These are phyloP conservation scores for Sorex araneus DNA, from an alignment of 2,113 vertebrate genomes.

Conservation along the genomic window DNA sequence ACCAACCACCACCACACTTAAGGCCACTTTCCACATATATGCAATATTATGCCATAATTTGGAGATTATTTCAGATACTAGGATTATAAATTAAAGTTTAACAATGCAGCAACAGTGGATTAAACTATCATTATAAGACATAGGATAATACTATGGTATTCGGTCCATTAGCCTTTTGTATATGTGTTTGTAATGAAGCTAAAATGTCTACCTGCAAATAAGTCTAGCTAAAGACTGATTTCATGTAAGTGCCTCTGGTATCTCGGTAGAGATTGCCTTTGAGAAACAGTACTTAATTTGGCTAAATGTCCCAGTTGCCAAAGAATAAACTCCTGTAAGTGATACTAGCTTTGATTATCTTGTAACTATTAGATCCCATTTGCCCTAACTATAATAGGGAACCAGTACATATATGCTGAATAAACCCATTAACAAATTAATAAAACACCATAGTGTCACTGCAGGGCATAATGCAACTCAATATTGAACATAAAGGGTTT, in stretches of 20 bases:
- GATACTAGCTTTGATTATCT: background rate
- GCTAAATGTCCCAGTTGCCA: background rate
- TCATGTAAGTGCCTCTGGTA: too few species aligned
- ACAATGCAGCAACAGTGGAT: background rate
- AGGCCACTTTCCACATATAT: too few species aligned
- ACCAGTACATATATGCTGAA: background rate
- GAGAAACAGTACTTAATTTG: background rate
- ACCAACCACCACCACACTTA: too few species aligned
- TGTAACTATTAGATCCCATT: background rate
- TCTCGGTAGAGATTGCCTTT: too few species aligned
- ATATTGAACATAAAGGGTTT: background rate
- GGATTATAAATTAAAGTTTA: background rate
- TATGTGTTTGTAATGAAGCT: too few species aligned
- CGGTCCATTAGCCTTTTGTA: background rate
- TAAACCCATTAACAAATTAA: background rate
- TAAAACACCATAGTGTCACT: background rate
- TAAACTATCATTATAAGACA: background rate
- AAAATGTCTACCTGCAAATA: too few species aligned
- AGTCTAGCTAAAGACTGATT: too few species aligned
- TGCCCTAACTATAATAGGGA: constrained; percentile 31
- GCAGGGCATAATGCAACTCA: background rate
- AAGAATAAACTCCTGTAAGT: background rate
- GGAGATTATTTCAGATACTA: background rate
- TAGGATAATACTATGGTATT: background rate
- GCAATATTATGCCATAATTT: background rate